These are phyloP conservation scores for Parnassius glacialis DNA, from an alignment of 2,888 invertebrate species.

Conservation along the genomic window DNA sequence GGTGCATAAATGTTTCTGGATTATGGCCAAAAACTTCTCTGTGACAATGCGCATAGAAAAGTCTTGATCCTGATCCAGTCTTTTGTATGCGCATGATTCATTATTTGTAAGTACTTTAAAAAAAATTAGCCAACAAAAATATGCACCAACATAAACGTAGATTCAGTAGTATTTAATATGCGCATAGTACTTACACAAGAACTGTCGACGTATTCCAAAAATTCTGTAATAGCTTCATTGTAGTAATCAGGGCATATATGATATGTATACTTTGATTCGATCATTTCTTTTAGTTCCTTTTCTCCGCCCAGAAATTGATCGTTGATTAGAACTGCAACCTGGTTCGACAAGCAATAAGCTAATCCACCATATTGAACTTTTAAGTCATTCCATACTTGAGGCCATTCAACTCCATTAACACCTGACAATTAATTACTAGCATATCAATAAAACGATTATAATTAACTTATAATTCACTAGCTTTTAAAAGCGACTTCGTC, in stretches of 20 bases:
- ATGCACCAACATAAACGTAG: too few species aligned
- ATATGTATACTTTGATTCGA: slow-evolving; percentile 69
- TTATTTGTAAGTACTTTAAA: too few species aligned
- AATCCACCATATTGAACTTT: slow-evolving; percentile 65
- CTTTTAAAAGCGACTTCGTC: not conserved
- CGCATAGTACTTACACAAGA: slow-evolving; percentile 60
- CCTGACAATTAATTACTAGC: slow-evolving; percentile 38
- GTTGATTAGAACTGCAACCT: slow-evolving; percentile 74
- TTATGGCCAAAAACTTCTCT: too few species aligned
- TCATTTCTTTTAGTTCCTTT: slow-evolving; percentile 62
- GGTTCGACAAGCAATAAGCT: slow-evolving; percentile 64
- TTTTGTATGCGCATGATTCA: too few species aligned
- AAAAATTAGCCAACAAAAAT: too few species aligned
- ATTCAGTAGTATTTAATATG: too few species aligned
- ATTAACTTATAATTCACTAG: not conserved
- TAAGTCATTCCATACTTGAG: slow-evolving; percentile 52
- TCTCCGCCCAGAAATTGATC: slow-evolving; percentile 77
- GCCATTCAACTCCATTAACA: slow-evolving; percentile 66
- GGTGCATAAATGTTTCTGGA: too few species aligned
- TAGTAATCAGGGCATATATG: slow-evolving; percentile 68
- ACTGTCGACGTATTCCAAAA: slow-evolving; percentile 61
- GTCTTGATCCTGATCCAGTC: too few species aligned
- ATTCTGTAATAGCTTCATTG: slow-evolving; percentile 59
- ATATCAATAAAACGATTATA: not conserved
- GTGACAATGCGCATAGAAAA: too few species aligned